Conservation (phyloP, 2,888 invertebrate genomes). For the Taphrorychus bicolor region DNA sequence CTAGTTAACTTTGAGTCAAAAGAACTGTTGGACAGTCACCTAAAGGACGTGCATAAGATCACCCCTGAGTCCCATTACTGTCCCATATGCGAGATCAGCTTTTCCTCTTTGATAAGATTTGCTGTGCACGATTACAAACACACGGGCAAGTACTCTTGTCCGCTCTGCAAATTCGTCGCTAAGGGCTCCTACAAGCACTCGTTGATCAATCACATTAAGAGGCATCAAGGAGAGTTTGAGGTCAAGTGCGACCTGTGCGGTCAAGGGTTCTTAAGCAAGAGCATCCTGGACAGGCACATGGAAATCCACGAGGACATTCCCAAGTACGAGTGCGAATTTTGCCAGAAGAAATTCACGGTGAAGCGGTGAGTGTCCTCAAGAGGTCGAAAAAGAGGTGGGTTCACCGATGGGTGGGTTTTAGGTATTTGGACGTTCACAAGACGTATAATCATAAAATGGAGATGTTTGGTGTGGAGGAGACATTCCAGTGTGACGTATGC, state of each 20-base stretch:
- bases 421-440: slow-evolving; percentile 49
- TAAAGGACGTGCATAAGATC: slow-evolving; percentile 11
- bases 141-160: slow-evolving; percentile 38
- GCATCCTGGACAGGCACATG: slow-evolving; percentile 47
- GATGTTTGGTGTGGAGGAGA: slow-evolving; percentile 48
- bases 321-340: slow-evolving; percentile 51
- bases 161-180: slow-evolving; percentile 41
- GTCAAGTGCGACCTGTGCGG: slow-evolving; percentile 48
- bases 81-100: slow-evolving; percentile 45
- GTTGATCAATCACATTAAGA: slow-evolving; percentile 39
- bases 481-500: slow-evolving; percentile 50
- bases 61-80: slow-evolving; percentile 43
- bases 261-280: slow-evolving; percentile 47
- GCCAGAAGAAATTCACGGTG: slow-evolving; percentile 51
- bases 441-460: slow-evolving; percentile 52
- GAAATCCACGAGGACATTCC: slow-evolving; percentile 52
- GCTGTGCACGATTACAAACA: slow-evolving; percentile 44
- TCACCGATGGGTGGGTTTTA: neutral
- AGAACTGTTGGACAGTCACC: slow-evolving; percentile 43
- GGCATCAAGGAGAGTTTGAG: slow-evolving; percentile 42
- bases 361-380: slow-evolving; percentile 43
- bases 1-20: slow-evolving; percentile 28
- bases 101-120: slow-evolving; percentile 43
- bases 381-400: neutral
- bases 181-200: slow-evolving; percentile 26